Evolutionary conservation across 1,140 invertebrate genomes (phyloP).

Genomic region (Lerema accius): DNA sequence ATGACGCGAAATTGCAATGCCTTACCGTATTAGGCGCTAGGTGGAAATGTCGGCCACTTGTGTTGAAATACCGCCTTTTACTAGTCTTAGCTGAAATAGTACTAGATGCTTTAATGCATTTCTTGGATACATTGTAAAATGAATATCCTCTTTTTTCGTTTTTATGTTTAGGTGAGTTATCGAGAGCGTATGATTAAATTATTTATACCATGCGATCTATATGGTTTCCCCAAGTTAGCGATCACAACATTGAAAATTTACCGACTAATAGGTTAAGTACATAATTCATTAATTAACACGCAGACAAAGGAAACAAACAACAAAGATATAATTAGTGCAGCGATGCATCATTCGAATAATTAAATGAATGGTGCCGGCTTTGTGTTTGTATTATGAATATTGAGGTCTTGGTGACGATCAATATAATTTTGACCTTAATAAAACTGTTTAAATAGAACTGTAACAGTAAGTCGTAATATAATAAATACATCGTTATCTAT

Average conservation of each 20-base stretch:
- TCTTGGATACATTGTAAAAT: no score
- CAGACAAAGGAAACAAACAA: constrained; percentile 28
- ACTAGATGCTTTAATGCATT: no score
- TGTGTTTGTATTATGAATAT: constrained; percentile 20
- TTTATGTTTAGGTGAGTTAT: no score
- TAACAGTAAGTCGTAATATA: no score
- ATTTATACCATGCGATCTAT: no score
- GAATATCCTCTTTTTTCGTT: no score
- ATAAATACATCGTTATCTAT: no score
- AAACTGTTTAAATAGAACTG: no score
- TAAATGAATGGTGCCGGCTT: constrained; percentile 17
- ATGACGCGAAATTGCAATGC: constrained; percentile 18
- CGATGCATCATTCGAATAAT: constrained; percentile 31
- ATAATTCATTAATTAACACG: constrained; percentile 11
- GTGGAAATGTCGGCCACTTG: constrained; percentile 14
- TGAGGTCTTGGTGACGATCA: no score
- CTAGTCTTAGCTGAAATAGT: neutral
- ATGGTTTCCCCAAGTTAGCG: no score
- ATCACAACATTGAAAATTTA: neutral
- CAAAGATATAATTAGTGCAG: constrained; percentile 33
- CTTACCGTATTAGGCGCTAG: constrained; percentile 24
- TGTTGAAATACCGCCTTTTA: constrained; percentile 17
- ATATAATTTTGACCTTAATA: no score
- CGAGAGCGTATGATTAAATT: no score
- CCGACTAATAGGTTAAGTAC: constrained; percentile 3